Conservation (phyloP, 1,140 invertebrate species). For the Microplitis demolitor region DNA sequence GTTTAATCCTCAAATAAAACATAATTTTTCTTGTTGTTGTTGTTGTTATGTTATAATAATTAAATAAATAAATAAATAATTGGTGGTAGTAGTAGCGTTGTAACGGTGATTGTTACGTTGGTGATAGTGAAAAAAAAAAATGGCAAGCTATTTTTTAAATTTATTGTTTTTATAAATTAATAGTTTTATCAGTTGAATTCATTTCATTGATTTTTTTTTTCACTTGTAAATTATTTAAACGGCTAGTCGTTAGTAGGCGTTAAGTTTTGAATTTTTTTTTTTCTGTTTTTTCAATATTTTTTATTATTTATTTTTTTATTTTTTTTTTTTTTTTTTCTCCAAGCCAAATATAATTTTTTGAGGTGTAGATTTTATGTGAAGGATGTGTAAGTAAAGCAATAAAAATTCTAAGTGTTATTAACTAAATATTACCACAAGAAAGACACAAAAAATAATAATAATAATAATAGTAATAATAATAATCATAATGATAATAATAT, state of each 20-base stretch:
- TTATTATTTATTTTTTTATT: neutral
- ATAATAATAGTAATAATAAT: conserved; percentile 38
- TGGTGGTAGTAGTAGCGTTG: conserved; percentile 43
- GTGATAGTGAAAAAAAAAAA: conserved; percentile 35
- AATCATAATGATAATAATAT: conserved; percentile 37
- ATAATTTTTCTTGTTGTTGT: conserved; percentile 48
- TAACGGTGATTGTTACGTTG: conserved; percentile 38
- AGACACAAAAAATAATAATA: conserved; percentile 42
- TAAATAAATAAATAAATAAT: conserved; percentile 61
- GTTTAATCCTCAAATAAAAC: conserved; percentile 63
- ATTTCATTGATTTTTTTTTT: too few relatives aligned
- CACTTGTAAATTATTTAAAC: neutral
- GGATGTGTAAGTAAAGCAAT: conserved; percentile 24
- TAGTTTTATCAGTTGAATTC: neutral
- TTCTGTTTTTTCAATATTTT: neutral
- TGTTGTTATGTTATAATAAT: conserved; percentile 58
- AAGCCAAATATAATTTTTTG: neutral
- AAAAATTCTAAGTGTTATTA: conserved; percentile 38
- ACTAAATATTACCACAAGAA: conserved; percentile 40
- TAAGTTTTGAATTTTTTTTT: neutral
- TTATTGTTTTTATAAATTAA: neutral
- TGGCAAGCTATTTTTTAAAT: conserved; percentile 18
- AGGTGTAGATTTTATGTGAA: neutral
- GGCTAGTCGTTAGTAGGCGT: neutral
- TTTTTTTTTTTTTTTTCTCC: neutral